phyloP scores from a whole-genome alignment of 2,888 invertebrate genomes.

The Bombylius discolor region DNA sequence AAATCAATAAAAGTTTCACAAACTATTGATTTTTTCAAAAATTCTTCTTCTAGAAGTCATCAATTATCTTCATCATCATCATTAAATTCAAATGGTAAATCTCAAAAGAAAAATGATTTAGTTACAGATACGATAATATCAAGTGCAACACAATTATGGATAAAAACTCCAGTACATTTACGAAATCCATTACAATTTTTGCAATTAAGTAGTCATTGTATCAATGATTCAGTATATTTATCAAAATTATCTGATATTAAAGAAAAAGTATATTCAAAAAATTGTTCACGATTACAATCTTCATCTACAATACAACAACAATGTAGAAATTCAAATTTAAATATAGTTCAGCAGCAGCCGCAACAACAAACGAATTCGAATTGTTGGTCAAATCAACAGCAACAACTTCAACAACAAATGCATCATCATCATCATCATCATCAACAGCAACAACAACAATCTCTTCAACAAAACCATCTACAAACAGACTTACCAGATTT shows the following conservation, averaged over 20 bases:
- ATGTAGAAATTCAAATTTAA: background rate
- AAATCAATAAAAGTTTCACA: constrained; percentile 7
- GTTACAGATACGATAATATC: constrained; percentile 19
- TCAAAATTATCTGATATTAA: constrained; percentile 14
- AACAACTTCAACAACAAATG: background rate
- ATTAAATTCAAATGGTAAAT: background rate
- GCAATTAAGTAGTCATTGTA: constrained; percentile 21
- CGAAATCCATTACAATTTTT: constrained; percentile 21
- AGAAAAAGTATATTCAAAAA: constrained; percentile 8
- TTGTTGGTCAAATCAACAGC: background rate
- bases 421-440: background rate
- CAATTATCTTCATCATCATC: background rate
- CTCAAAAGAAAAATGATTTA: constrained; percentile 15
- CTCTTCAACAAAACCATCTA: background rate
- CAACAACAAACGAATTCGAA: background rate
- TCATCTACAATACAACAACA: background rate
- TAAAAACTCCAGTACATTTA: constrained; percentile 21
- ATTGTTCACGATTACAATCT: background rate
- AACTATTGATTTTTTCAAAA: background rate
- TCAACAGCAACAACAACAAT: background rate
- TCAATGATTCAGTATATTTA: constrained; percentile 19
- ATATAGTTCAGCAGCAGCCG: background rate
- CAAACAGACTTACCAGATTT: background rate
- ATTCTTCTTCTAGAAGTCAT: background rate
- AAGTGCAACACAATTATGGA: constrained; percentile 22